Evolutionary conservation across 2,888 invertebrate species (phyloP), one percentile per base, ranked within the genome.

Genomic region (Ochlodes sylvanus): DNA sequence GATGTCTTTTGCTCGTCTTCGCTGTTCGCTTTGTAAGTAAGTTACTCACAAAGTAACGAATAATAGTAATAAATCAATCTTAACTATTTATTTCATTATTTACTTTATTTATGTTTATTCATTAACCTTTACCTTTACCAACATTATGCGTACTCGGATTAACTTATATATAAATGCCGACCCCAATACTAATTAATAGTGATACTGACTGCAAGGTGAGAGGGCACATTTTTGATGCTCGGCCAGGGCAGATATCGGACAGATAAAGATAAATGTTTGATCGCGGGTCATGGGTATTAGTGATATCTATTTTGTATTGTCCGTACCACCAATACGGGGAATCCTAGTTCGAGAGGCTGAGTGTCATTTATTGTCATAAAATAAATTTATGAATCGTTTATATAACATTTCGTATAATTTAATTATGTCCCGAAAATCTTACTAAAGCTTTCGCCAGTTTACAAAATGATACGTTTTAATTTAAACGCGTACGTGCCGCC

Each of bases 1-100:
- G 15, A 61, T 66, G 55, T 52, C 54, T 69, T 72, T 73, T 74
- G 72, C 70, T 72, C 74, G 71, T 52, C 38, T 38, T 52, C 57
- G 19, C 17, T 55, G 34, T 52, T 52, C 62, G 17, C 52, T 62
- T 32, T 32, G 7, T 9, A 14, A 55, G 2, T 32, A 32, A 15
- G 0, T 27, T 15, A 55, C 34, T n/a, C n/a, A 55, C 9, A 34
- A 21, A 7, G 17, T 21, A 14, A 52, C 12, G 5, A 19, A 14
- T 21, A 3, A 12, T 21, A 9, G n/a, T 15, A 47, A 47, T 7
- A 15, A 47, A 15, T 15, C 6, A 15, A 17, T 17, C 9, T 15
- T 47, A 47, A 17, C 15, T 47, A n/a, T 50, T n/a, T 50, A 21
- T 50, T 15, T 50, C 19, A 4, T 50, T 2, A 47, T 38, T 7